Base-by-base conservation (phyloP, 64 coral and sea anemone genomes). In the Stichodactyla mertensii region DNA sequence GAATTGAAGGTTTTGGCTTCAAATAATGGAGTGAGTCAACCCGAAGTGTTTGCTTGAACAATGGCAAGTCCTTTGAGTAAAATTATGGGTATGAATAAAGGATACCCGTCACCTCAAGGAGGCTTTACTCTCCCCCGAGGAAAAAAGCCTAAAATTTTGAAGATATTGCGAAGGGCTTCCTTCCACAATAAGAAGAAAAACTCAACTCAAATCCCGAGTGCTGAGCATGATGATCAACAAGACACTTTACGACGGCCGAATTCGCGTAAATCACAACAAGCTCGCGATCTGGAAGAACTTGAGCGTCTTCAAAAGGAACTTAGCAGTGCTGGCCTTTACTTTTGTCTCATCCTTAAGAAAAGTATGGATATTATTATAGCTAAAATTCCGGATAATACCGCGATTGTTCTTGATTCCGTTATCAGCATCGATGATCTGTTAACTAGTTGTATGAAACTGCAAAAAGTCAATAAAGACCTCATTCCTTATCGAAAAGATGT, bases 401-500 rank as follows among this genome's bases (percentile, higher is more conserved):
- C 93, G 13, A 91, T 99, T 77, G 85, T 99, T 54, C 62, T 99
- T 61, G 97, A 95, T 58, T 99, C 97, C 15, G 84, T 99, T 52
- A 99, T 95, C 56, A 90, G 93, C 78, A 99, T 99, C 14, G 97
- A 99, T 77, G 91, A 89, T 58, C 90, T 99, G 90, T 74, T 99
- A 57, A 90, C 97, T 11, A 90, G 93, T 11, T 99, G 91, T 85
- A 87, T 99, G n/a, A 90, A 90, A 20, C 77, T 95, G 20, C 91
- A 99, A 55, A 87, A 82, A 51, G 85, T 79, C 55, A 92, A 92
- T 22, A 92, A 92, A 19, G 91, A 92, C 64, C 64, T 90, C 55
- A 77, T 94, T 57, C 86, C 91, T 6, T 87, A 97, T 70, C 88
- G 97, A 7, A 92, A 90, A 80, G 82, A 88, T 20, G 88, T 99